Base-by-base conservation (phyloP, 2,888 invertebrate species). In the Sclerodermus sp. region DNA sequence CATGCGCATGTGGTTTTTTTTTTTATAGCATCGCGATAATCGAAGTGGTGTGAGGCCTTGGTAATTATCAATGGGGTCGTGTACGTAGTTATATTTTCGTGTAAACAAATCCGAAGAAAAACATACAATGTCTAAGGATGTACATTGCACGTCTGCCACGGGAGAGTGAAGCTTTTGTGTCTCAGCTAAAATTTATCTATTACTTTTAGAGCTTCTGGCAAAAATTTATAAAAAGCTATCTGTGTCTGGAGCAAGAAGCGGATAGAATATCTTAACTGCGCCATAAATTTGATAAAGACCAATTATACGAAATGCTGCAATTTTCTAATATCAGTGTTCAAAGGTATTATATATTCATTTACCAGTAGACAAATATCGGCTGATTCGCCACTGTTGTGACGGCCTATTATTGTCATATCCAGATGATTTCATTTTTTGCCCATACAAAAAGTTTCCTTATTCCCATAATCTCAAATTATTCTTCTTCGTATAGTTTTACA, bases 231-330 rank as follows among this genome's bases (percentile, higher is more conserved):
- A 34, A 34, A 34, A 34, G 2, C n/a, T n/a, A 34, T 34, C 34
- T 12, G 13, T 34, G 13, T 34, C 34, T 12, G n/a, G 12, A 12
- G 30, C 10, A 6, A 9, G 30, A 9, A 6, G 6, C 30, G 30
- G 9, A 49, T 9, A 30, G 16, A 37, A n/a, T 29, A 47, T 30
- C 17, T 29, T 41, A 41, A 41, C 8, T 18, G 41, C 34, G 12
- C n/a, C 23, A 29, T 41, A 41, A 41, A 41, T 41, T 41, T 41
- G 41, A 23, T 18, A 41, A 23, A 17, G 13, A 18, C 23, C 18
- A 41, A 41, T 41, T 41, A 32, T 15, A 14, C 13, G 16, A 43
- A 43, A 30, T 32, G 12, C 32, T 14, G 32, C 14, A 10, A 43
- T 32, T 43, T 43, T 30, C 18, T 1, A 18, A 42, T 15, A 15